phyloP scores from a whole-genome alignment of 1,140 invertebrate genomes.

The Platorchestia sp. region DNA sequence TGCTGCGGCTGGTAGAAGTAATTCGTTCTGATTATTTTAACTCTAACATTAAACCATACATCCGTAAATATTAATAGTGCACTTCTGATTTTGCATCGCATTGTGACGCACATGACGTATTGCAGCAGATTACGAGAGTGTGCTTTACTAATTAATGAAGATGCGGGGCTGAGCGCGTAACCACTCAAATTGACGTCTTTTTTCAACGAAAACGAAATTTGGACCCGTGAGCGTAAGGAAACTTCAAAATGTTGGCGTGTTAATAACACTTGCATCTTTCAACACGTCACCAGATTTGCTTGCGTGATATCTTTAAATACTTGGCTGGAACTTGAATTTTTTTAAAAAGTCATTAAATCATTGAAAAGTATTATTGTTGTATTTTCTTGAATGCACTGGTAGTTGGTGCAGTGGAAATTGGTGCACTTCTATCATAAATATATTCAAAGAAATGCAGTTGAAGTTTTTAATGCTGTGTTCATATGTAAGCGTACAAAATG shows the following conservation, averaged over 20 bases:
- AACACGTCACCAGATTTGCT: background rate
- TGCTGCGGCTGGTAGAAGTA: background rate
- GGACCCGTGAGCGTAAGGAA: too few species aligned
- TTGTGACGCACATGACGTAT: background rate
- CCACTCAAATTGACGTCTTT: too few species aligned
- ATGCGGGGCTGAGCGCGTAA: too few species aligned
- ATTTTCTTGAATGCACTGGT: background rate
- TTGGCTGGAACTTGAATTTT: background rate
- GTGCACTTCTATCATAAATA: too few species aligned
- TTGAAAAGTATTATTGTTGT: background rate
- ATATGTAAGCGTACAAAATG: background rate
- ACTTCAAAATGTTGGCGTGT: too few species aligned
- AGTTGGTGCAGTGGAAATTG: too few species aligned
- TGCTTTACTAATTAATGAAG: too few species aligned
- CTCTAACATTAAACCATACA: background rate
- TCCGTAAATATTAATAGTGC: background rate
- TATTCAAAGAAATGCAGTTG: background rate
- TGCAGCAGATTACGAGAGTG: too few species aligned
- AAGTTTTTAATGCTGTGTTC: background rate
- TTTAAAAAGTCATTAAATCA: background rate
- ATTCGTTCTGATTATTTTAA: background rate
- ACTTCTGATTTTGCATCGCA: background rate
- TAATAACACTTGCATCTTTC: too few species aligned
- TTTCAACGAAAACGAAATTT: too few species aligned
- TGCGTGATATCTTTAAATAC: background rate